Evolutionary conservation across 2,113 vertebrate genomes (phyloP), one percentile per base, ranked within the genome.

Genomic region (Silurus meridionalis): DNA sequence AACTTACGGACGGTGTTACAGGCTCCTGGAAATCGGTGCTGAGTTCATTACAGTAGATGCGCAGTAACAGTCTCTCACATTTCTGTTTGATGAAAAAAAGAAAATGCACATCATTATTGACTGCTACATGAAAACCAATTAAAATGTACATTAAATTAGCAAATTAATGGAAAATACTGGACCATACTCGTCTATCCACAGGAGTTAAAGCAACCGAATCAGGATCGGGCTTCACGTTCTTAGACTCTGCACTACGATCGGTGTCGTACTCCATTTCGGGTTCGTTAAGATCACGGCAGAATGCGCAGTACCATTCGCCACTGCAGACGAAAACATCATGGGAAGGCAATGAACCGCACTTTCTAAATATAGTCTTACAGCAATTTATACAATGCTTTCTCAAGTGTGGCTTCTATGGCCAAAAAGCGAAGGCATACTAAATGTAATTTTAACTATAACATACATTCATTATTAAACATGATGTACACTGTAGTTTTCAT

Each of bases 21-120:
- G 97, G 93, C n/a, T 98, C 97, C 6, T 99, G 98, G 93, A 99
- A 99, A 4, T 98, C 97, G 0, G 97, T 95, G 90, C 98, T 99
- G 93, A 99, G 96, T 87, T 95, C 97, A 46, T 96, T 97, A 91
- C 97, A 99, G 95, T 96, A 97, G 87, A 99, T 91, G 37, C 96
- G 97, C 7, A 99, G 94, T 2, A 98, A 92, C 90, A 99, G 91
- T 91, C 97, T 95, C 91, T 99, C 97, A 90, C 98, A 99, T 82
- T 93, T 97, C 98, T 99, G 94, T 13, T 84, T 4, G 19, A 69
- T 50, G n/a, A 79, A 53, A 21, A 74, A 50, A 83, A 9, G 23
- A 21, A 19, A 63, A 74, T 72, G 7, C 60, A 67, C 2, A 58
- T 3, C 8, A 77, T 82, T 57, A 14, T 66, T 55, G 10, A 48